phyloP scores from a whole-genome alignment of 2,797 vertebrate species.

The Acestrorhynchus altus region DNA sequence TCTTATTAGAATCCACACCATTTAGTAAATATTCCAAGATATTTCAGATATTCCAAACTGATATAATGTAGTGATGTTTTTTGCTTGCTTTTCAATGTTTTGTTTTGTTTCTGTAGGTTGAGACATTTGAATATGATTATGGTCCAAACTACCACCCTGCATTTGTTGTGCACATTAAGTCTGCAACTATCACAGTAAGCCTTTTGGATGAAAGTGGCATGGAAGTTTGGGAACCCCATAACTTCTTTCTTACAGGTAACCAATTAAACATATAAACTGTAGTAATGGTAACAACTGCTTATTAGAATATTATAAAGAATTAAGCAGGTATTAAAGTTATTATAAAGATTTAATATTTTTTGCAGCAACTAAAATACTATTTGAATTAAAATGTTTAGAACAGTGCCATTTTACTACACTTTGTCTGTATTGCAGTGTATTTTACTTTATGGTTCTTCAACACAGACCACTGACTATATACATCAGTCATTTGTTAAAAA shows the following conservation, averaged over 20 bases:
- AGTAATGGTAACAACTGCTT: too few relatives aligned
- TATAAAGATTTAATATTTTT: too few relatives aligned
- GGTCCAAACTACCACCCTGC: slow-evolving; percentile 43
- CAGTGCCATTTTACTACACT: too few relatives aligned
- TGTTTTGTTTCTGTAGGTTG: slow-evolving; percentile 1
- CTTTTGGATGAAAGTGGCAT: slow-evolving; percentile 9
- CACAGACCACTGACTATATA: too few relatives aligned
- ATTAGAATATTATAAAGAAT: neutral
- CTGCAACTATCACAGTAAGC: slow-evolving; percentile 10
- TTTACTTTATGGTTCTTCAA: too few relatives aligned
- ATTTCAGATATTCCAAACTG: too few relatives aligned
- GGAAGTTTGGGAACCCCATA: slow-evolving; percentile 19
- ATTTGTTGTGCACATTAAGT: slow-evolving; percentile 30
- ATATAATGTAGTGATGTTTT: neutral
- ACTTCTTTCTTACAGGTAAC: slow-evolving; percentile 26
- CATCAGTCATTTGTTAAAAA: too few relatives aligned
- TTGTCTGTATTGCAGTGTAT: too few relatives aligned
- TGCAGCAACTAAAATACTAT: too few relatives aligned
- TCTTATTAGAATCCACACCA: neutral
- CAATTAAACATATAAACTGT: too few relatives aligned
- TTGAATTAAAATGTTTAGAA: too few relatives aligned
- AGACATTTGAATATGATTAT: slow-evolving; percentile 17
- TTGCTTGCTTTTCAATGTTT: neutral
- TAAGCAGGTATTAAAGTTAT: neutral
- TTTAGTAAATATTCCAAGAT: too few relatives aligned